phyloP scores from a whole-genome alignment of 2,113 vertebrate species.

The Pedetes capensis region DNA sequence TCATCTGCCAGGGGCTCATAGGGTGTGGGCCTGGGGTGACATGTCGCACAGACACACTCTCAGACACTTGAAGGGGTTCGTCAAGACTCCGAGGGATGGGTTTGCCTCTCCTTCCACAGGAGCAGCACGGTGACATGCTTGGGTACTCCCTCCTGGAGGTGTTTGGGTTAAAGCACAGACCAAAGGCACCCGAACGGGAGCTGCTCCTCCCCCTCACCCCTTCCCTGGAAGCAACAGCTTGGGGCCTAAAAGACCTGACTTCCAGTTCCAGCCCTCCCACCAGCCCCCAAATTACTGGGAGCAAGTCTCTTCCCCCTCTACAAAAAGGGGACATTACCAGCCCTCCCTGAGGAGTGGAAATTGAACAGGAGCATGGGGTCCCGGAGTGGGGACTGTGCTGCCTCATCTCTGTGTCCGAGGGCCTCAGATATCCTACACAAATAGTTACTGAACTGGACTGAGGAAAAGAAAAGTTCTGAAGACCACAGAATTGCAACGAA shows the following conservation, averaged over 20 bases:
- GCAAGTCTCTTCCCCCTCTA: neutral
- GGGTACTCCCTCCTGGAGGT: neutral
- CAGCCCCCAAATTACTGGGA: too few species aligned
- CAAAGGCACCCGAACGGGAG: neutral
- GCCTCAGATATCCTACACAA: neutral
- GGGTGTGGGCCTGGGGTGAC: accelerated
- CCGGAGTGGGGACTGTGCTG: neutral
- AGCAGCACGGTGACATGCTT: neutral
- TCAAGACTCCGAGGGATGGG: neutral
- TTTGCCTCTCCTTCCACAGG: neutral
- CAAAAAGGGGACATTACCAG: neutral
- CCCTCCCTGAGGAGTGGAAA: neutral
- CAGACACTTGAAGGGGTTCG: neutral
- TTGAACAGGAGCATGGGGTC: neutral
- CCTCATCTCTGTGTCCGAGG: neutral
- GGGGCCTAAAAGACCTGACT: neutral
- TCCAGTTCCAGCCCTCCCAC: neutral
- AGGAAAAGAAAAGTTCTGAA: neutral
- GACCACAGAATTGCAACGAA: neutral
- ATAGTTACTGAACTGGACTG: too few species aligned
- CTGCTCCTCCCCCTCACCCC: neutral
- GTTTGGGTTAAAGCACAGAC: neutral
- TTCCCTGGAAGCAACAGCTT: neutral
- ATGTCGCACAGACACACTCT: accelerated
- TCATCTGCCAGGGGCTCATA: neutral